phyloP scores from a whole-genome alignment of 2,797 vertebrate genomes.

The Sphenopsis melanotis region DNA sequence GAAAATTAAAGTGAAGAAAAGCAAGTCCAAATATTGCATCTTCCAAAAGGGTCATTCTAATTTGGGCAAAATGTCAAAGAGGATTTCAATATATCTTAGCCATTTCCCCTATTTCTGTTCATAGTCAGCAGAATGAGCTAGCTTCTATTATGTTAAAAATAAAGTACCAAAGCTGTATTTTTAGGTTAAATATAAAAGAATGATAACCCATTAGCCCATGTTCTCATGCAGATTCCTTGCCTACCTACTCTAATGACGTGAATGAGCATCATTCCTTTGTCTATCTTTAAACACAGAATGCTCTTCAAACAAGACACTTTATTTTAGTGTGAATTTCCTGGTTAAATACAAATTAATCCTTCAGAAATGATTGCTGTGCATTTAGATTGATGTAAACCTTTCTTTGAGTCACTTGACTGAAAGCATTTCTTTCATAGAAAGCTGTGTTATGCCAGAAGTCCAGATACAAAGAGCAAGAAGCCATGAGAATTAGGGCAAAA shows the following conservation, averaged over 20 bases:
- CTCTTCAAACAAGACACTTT: background rate
- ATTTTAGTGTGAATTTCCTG: conserved; percentile 45
- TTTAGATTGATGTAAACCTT: background rate
- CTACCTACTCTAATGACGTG: background rate
- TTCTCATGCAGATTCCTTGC: background rate
- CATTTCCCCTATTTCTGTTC: conserved; percentile 12
- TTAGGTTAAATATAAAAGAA: conserved; percentile 1
- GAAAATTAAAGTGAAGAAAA: background rate
- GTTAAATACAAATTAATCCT: background rate
- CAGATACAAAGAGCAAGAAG: conserved; percentile 9
- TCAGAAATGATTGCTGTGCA: background rate
- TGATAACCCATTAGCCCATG: conserved; percentile 22
- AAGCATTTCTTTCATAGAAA: conserved; percentile 15
- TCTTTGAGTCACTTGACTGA: background rate
- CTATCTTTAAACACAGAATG: conserved; percentile 5
- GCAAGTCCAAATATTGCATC: background rate
- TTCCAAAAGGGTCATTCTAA: conserved; percentile 10
- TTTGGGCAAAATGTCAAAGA: background rate
- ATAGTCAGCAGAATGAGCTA: conserved; percentile 12
- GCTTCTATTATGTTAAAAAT: conserved; percentile 37
- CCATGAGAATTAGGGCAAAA: conserved; percentile 24
- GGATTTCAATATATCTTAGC: conserved; percentile 4
- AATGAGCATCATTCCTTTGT: background rate
- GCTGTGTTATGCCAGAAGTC: background rate
- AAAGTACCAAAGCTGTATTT: background rate